Evolutionary conservation across 2,888 invertebrate species (phyloP).

Genomic region (Andrena flavipes): DNA sequence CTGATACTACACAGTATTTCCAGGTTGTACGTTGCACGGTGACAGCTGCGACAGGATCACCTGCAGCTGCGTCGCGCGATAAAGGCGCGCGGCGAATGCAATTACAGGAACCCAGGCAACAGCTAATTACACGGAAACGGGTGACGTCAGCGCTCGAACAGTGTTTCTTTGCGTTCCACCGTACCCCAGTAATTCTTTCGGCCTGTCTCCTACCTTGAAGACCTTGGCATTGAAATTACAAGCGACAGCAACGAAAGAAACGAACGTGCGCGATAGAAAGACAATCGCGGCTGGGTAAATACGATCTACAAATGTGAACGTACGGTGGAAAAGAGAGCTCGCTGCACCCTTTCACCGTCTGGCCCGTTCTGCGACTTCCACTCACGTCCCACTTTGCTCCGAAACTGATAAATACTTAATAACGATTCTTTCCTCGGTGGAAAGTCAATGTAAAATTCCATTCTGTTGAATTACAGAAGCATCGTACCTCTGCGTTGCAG

Average conservation of each 20-base stretch:
- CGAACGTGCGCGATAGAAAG: no score
- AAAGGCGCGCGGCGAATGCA: conserved; percentile 30
- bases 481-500: no score
- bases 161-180: not conserved
- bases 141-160: conserved; percentile 17
- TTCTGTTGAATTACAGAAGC: no score
- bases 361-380: no score
- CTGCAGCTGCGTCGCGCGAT: conserved; percentile 53
- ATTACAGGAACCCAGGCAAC: conserved; percentile 8
- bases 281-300: no score
- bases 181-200: not conserved
- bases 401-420: no score
- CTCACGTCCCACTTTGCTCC: no score
- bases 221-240: not conserved
- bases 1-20: not conserved
- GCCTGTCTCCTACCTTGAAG: not conserved
- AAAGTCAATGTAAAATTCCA: no score
- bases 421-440: no score
- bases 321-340: no score
- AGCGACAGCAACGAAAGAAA: not conserved
- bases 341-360: no score
- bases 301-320: no score
- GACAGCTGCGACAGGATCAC: conserved; percentile 62
- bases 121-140: conserved; percentile 24
- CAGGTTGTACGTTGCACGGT: conserved; percentile 14